Evolutionary conservation across 2,888 invertebrate species (phyloP), one percentile per base, ranked within the genome.

Genomic region (Ligdia adustata): DNA sequence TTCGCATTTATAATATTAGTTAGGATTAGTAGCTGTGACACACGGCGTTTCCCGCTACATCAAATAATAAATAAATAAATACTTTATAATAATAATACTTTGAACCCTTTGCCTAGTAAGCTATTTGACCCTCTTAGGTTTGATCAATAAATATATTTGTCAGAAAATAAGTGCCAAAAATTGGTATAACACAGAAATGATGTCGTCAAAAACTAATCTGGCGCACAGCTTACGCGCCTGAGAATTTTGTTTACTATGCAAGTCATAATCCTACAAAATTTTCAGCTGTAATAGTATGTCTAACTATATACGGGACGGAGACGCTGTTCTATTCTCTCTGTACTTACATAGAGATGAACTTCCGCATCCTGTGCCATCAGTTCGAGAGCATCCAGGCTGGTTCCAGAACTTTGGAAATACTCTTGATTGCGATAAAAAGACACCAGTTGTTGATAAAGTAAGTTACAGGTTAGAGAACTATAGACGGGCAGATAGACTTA

Each of bases 391-490:
- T 74, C 1, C 55, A 72, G 0, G 33, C 55, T 0, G 12, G 26
- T 0, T 55, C 57, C 0, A 51, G 62, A 11, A 72, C 69, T 0
- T 65, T 47, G 13, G 31, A 18, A 2, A 63, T 65, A 1, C 52
- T 85, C 22, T 52, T 60, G 0, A 48, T 28, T 0, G 66, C 66
- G 18, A 62, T 82, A 1, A 55, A 12, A 20, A 69, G 66, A 27
- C 85, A 86, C 35, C 79, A 79, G 56, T 72, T 74, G 7, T 54
- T 86, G 27, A 82, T 82, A 29, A 34, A 69, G 85, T 85, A 57
- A 71, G 79, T 66, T 4, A 13, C 12, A 28, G 1, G 12, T 13
- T n/a, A 28, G 7, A 12, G 6, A 28, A 11, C 1, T 13, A n/a
- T n/a, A n/a, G n/a, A n/a, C n/a, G n/a, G n/a, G n/a, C n/a, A n/a